Evolutionary conservation across 2,888 invertebrate genomes (phyloP).

Genomic region (Aricia artaxerxes): DNA sequence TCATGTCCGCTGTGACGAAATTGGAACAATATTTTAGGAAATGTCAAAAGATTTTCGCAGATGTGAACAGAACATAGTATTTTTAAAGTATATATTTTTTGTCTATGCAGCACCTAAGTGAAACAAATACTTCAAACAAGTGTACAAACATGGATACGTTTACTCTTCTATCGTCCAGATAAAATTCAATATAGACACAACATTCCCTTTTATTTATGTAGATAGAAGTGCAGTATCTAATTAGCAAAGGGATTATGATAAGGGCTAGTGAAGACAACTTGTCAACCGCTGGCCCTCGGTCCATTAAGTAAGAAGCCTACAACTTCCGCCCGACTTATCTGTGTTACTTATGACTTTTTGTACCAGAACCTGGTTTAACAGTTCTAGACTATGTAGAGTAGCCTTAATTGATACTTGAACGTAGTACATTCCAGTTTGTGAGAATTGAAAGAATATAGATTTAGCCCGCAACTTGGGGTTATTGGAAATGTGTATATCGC

Average conservation of each 20-base stretch:
- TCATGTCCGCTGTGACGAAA: too few species aligned
- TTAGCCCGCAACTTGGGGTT: neutral
- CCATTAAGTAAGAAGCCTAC: slow-evolving; percentile 12
- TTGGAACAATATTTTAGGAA: too few species aligned
- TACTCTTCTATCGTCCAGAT: neutral
- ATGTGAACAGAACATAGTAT: too few species aligned
- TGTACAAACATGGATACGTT: neutral
- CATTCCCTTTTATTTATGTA: slow-evolving; percentile 22
- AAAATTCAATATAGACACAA: neutral
- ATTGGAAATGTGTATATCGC: too few species aligned
- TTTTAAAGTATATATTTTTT: neutral
- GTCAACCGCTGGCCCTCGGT: slow-evolving; percentile 33
- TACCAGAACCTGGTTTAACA: neutral
- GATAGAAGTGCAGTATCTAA: slow-evolving; percentile 51
- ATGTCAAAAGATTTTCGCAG: too few species aligned
- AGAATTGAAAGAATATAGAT: neutral
- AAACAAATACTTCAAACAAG: neutral
- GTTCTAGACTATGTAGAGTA: neutral
- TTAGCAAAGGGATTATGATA: slow-evolving; percentile 48
- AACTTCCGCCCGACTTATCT: neutral
- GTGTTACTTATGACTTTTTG: slow-evolving; percentile 18
- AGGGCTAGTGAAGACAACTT: slow-evolving; percentile 42
- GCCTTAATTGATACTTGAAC: neutral
- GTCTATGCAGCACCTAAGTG: neutral
- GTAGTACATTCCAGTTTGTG: neutral